A percentile compares a stretch with the other conserved stretches of the same genome.
phyloP scores from a whole-genome alignment of 2,888 invertebrate genomes.

The Netelia melanura region DNA sequence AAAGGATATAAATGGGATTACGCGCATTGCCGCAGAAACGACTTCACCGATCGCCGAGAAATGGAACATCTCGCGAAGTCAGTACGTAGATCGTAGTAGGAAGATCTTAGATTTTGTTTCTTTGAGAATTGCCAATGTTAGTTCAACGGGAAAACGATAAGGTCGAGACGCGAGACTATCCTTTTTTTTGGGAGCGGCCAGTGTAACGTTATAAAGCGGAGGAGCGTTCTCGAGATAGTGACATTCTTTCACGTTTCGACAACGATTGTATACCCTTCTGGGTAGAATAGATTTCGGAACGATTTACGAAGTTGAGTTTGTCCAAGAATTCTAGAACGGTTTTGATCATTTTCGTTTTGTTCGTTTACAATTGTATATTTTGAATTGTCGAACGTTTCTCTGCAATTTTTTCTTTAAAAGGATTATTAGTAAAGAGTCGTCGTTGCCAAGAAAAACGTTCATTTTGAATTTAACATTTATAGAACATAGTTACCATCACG shows the following conservation, averaged over 20 bases:
- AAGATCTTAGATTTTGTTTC: constrained; percentile 16
- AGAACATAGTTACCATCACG: too few relatives aligned
- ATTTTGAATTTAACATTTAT: too few relatives aligned
- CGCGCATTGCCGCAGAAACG: constrained; percentile 65
- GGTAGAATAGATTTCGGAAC: constrained; percentile 13
- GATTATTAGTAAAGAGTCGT: too few relatives aligned
- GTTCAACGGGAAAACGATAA: not conserved
- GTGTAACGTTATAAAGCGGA: constrained; percentile 18
- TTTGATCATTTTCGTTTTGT: not conserved
- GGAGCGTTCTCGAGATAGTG: constrained; percentile 13
- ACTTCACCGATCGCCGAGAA: constrained; percentile 63
- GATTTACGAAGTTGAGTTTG: not conserved
- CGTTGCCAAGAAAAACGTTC: too few relatives aligned
- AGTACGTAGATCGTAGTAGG: constrained; percentile 70
- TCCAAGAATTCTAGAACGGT: too few relatives aligned
- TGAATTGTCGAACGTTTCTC: not conserved
- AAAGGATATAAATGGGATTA: constrained; percentile 72
- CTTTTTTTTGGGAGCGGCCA: constrained; percentile 51
- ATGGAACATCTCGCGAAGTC: constrained; percentile 72
- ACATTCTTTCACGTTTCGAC: constrained; percentile 51
- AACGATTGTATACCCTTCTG: not conserved
- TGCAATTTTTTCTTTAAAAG: too few relatives aligned
- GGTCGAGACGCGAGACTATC: not conserved
- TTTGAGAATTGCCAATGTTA: constrained; percentile 18
- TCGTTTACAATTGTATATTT: not conserved